Conservation (phyloP, 2,113 vertebrate genomes). For the Pseudolaguvia tuberculata region DNA sequence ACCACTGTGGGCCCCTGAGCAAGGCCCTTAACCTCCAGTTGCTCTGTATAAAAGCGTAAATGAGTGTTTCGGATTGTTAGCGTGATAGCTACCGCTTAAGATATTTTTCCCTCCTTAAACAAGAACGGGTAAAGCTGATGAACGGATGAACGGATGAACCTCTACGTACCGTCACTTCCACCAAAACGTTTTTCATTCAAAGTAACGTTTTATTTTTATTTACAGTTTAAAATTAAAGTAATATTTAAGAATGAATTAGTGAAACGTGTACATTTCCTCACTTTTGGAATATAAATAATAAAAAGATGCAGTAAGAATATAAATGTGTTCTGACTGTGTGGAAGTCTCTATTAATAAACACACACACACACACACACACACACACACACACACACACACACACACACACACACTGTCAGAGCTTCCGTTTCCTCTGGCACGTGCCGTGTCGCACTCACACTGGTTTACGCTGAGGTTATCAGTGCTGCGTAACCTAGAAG, state of each 20-base stretch:
- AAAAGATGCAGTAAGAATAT: not conserved
- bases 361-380: too few species aligned
- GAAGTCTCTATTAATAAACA: conserved; percentile 5
- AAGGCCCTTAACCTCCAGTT: too few species aligned
- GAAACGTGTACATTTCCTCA: not conserved
- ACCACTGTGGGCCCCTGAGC: too few species aligned
- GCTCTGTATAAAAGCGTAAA: too few species aligned
- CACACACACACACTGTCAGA: conserved; percentile 6
- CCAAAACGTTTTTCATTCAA: not conserved
- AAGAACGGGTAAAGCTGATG: not conserved
- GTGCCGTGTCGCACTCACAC: not conserved
- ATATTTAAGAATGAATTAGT: not conserved
- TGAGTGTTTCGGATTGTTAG: not conserved
- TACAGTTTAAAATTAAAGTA: not conserved
- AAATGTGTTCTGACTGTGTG: not conserved
- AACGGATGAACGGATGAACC: too few species aligned
- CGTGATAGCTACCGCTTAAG: not conserved
- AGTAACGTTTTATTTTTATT: not conserved
- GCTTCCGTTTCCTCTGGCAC: not conserved
- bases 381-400: conserved; percentile 12
- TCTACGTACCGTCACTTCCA: not conserved
- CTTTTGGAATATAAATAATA: too few species aligned
- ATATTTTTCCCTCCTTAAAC: not conserved
- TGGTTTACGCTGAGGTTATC: conserved; percentile 44
- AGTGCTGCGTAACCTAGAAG: conserved; percentile 47